Conservation (phyloP, 2,888 invertebrate genomes). For the Pogonocherus hispidulus region DNA sequence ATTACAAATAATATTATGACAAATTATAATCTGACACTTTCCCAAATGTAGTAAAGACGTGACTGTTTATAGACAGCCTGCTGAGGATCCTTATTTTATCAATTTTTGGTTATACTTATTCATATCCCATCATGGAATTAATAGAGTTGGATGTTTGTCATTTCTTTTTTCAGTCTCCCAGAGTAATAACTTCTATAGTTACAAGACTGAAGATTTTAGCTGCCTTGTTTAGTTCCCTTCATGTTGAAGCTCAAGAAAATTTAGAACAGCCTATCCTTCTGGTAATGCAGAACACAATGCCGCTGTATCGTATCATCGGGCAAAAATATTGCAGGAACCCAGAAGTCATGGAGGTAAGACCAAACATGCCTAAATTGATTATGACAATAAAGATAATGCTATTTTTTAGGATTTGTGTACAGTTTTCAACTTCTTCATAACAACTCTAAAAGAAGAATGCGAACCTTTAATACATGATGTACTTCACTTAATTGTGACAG, state of each 20-base stretch:
- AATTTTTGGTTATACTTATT: no score
- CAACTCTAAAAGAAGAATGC: conserved; percentile 80
- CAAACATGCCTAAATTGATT: background rate
- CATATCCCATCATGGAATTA: no score
- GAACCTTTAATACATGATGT: conserved; percentile 78
- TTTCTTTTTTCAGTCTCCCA: conserved; percentile 66
- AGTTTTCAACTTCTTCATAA: conserved; percentile 80
- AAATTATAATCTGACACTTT: no score
- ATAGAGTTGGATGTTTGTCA: background rate
- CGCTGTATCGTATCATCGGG: conserved; percentile 74
- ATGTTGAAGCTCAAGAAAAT: conserved; percentile 51
- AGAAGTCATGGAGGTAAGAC: conserved; percentile 75
- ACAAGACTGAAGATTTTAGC: conserved; percentile 79
- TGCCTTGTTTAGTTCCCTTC: conserved; percentile 74
- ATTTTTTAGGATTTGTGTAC: conserved; percentile 78
- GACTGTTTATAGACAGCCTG: no score
- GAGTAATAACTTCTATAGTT: conserved; percentile 71
- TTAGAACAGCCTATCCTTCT: conserved; percentile 72
- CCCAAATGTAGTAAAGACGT: no score
- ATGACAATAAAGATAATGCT: background rate
- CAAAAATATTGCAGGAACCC: conserved; percentile 76
- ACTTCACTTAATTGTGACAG: conserved; percentile 76
- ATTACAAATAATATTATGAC: no score
- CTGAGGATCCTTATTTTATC: no score
- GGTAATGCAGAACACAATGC: conserved; percentile 75